These are phyloP conservation scores for Portevinia maculata DNA, from an alignment of 2,888 invertebrate genomes.

Conservation along the genomic window DNA sequence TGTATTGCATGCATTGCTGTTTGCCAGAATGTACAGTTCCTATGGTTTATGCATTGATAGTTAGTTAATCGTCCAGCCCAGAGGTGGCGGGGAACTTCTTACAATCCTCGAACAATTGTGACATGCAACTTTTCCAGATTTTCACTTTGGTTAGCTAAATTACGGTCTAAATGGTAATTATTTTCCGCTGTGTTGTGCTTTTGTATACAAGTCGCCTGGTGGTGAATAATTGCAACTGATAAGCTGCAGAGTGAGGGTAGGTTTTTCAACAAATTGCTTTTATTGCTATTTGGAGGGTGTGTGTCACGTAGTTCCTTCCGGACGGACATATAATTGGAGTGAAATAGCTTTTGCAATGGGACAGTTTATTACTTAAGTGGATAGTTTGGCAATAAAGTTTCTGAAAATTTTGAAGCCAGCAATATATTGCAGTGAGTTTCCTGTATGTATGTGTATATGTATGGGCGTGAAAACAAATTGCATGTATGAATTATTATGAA, in stretches of 20 bases:
- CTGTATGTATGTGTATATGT: too few species aligned
- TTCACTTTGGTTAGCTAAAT: slow-evolving; percentile 71
- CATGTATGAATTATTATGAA: too few species aligned
- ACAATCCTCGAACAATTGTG: slow-evolving; percentile 20
- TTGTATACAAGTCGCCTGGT: slow-evolving; percentile 25
- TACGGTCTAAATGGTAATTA: slow-evolving; percentile 72
- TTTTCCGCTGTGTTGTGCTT: slow-evolving; percentile 60
- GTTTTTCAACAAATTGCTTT: slow-evolving; percentile 66
- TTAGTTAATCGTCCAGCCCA: slow-evolving; percentile 63
- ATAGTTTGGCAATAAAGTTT: slow-evolving; percentile 22
- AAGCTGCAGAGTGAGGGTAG: slow-evolving; percentile 26
- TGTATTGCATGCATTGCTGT: slow-evolving; percentile 69
- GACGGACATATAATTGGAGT: slow-evolving; percentile 28
- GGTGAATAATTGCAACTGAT: slow-evolving; percentile 68
- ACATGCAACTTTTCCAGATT: slow-evolving; percentile 70
- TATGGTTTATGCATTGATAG: slow-evolving; percentile 72
- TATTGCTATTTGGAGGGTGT: slow-evolving; percentile 58
- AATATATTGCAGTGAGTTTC: too few species aligned
- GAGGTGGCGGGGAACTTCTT: background rate
- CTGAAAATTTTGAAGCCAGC: background rate
- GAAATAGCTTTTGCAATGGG: slow-evolving; percentile 1
- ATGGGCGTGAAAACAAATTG: too few species aligned
- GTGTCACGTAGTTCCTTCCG: slow-evolving; percentile 58
- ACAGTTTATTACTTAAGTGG: slow-evolving; percentile 61
- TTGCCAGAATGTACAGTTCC: slow-evolving; percentile 42